Evolutionary conservation across 2,888 invertebrate species (phyloP), one percentile per base, ranked within the genome.

Genomic region (Stenodera caucasica): DNA sequence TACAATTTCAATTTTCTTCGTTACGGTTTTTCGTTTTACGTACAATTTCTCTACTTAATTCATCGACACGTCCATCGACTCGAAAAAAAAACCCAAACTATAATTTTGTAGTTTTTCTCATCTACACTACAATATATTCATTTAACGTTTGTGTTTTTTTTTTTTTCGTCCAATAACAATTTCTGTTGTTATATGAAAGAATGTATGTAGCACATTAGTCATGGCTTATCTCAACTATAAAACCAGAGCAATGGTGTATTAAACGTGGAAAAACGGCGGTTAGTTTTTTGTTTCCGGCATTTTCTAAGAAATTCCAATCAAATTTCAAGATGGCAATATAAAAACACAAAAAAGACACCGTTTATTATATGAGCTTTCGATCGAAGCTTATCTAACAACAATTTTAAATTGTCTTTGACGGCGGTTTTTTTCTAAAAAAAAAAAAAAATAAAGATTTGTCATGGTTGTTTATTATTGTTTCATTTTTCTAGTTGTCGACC

Each of bases 401-500:
- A 40, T 40, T 40, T 18, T 40, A 14, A 9, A 52, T 52, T 52
- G 52, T 52, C 33, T 52, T 52, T 52, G 52, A 52, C 33, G 33
- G 52, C 40, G 58, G 55, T 55, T 45, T 58, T 53, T n/a, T n/a
- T n/a, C n/a, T n/a, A n/a, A n/a, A n/a, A n/a, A n/a, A n/a, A n/a
- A n/a, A n/a, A n/a, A n/a, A n/a, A n/a, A n/a, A 37, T 15, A 32
- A 56, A 51, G 26, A 52, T 57, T 53, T 30, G 52, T 37, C 53
- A 53, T 53, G 58, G 51, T n/a, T 51, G 18, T 21, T 18, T 30
- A 18, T 51, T 51, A 18, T 30, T 21, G 29, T 15, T 53, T 49
- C 21, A 30, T 21, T 40, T 64, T 70, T 68, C 61, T 80, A 96
- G 95, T 77, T 98, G 98, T 80, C 89, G 93, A 56, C 88, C 90